Conservation (phyloP, 2,113 vertebrate species). For the Riparia riparia region DNA sequence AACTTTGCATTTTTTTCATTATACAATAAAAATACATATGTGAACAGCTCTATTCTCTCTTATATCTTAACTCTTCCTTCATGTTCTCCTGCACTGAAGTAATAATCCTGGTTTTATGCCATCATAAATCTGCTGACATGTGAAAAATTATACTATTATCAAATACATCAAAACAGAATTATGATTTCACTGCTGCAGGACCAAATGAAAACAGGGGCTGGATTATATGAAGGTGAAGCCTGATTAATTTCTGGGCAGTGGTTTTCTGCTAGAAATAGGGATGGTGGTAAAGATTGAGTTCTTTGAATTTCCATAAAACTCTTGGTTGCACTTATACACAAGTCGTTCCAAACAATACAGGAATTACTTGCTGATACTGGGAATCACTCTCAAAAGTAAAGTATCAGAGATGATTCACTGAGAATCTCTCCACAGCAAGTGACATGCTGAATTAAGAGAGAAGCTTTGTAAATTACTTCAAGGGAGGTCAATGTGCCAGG, state of each 20-base stretch:
- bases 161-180: constrained; percentile 57
- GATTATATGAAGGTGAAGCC: constrained; percentile 5
- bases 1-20: constrained; percentile 1
- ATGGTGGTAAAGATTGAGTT: not conserved
- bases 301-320: not conserved
- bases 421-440: not conserved
- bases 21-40: constrained; percentile 24
- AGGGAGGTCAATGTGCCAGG: not conserved
- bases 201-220: constrained; percentile 6
- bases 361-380: not conserved
- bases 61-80: constrained; percentile 31
- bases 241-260: constrained; percentile 27
- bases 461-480: not conserved
- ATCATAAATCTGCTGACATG: constrained; percentile 66
- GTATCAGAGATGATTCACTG: not conserved
- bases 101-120: constrained; percentile 62
- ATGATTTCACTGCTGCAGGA: constrained; percentile 33
- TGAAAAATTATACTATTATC: constrained; percentile 67
- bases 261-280: not conserved
- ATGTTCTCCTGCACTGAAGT: constrained; percentile 30
- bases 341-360: not conserved
- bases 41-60: constrained; percentile 3
- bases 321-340: not conserved
- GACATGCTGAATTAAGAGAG: not conserved
- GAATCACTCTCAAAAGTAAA: not conserved